A percentile compares a stretch with the other conserved stretches of the same genome.
These are phyloP conservation scores for Amphiprion clarkii DNA, from an alignment of 2,797 vertebrate genomes.

Conservation along the genomic window DNA sequence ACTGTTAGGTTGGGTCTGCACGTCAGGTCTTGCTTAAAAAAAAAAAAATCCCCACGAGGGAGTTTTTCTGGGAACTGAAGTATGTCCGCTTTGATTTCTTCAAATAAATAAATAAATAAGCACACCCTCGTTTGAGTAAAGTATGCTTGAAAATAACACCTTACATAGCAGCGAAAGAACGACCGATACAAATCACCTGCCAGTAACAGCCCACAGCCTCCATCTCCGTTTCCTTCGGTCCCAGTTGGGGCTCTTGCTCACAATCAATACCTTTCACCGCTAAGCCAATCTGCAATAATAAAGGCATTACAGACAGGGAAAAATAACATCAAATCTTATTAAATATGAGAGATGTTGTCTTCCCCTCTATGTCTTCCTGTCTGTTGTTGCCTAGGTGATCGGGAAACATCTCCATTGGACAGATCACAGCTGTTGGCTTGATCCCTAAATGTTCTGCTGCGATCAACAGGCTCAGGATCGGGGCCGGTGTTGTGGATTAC, in stretches of 20 bases:
- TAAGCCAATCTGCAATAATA: slow-evolving; percentile 87
- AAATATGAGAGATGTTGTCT: slow-evolving; percentile 79
- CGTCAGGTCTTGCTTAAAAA: slow-evolving; percentile 12
- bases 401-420: slow-evolving; percentile 49
- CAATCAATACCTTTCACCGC: slow-evolving; percentile 86
- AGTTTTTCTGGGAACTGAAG: slow-evolving; percentile 27
- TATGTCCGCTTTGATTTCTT: slow-evolving; percentile 39
- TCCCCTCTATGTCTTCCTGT: slow-evolving; percentile 66
- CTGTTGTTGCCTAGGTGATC: slow-evolving; percentile 76
- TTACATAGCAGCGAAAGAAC: slow-evolving; percentile 16
- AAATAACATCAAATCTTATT: slow-evolving; percentile 84
- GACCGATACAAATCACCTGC: slow-evolving; percentile 68
- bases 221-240: slow-evolving; percentile 62
- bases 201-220: slow-evolving; percentile 59
- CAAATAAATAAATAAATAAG: slow-evolving; percentile 48
- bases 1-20: slow-evolving; percentile 30
- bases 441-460: slow-evolving; percentile 72
- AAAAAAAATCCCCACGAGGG: slow-evolving; percentile 14
- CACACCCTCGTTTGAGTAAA: slow-evolving; percentile 16
- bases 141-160: slow-evolving; percentile 40
- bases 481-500: slow-evolving; percentile 60
- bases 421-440: slow-evolving; percentile 55
- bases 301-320: slow-evolving; percentile 84
- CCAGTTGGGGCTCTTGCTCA: slow-evolving; percentile 64
- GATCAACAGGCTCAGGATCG: slow-evolving; percentile 71